A percentile compares a stretch with the other conserved stretches of the same genome.
These are phyloP conservation scores for Lemur catta DNA, from an alignment of 2,797 vertebrate genomes.

Conservation along the genomic window DNA sequence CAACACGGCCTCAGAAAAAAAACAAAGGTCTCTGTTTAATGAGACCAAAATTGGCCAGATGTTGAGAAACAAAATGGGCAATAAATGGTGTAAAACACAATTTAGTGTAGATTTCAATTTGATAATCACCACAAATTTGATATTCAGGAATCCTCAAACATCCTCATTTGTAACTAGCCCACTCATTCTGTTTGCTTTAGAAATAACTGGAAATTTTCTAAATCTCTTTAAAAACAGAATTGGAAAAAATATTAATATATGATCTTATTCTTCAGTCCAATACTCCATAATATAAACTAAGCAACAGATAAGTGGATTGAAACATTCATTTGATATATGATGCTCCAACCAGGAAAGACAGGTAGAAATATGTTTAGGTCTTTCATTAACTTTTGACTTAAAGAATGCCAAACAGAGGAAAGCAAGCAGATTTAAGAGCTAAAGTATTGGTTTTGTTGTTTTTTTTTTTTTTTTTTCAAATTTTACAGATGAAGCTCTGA, in stretches of 20 bases:
- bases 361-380: slow-evolving; percentile 1
- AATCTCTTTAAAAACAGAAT: slow-evolving; percentile 51
- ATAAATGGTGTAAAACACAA: slow-evolving; percentile 43
- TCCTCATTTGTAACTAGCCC: slow-evolving; percentile 39
- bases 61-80: slow-evolving; percentile 54
- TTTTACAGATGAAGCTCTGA: slow-evolving; percentile 23
- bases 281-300: slow-evolving; percentile 23
- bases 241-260: neutral
- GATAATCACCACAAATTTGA: slow-evolving; percentile 57
- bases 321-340: neutral
- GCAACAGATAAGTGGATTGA: slow-evolving; percentile 10
- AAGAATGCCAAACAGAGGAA: neutral
- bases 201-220: slow-evolving; percentile 55
- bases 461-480: neutral
- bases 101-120: slow-evolving; percentile 43
- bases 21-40: slow-evolving; percentile 31
- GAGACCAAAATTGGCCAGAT: slow-evolving; percentile 53
- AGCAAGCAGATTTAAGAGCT: neutral
- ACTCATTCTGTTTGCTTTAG: slow-evolving; percentile 48
- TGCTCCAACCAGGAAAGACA: neutral
- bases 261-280: slow-evolving; percentile 30
- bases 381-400: slow-evolving; percentile 47
- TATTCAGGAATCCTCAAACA: slow-evolving; percentile 50
- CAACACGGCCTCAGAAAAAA: neutral
- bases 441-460: neutral